Percentiles rank a stretch among this genome's conserved stretches.
Conservation (phyloP, 2,797 vertebrate species). For the Tapera naevia region DNA sequence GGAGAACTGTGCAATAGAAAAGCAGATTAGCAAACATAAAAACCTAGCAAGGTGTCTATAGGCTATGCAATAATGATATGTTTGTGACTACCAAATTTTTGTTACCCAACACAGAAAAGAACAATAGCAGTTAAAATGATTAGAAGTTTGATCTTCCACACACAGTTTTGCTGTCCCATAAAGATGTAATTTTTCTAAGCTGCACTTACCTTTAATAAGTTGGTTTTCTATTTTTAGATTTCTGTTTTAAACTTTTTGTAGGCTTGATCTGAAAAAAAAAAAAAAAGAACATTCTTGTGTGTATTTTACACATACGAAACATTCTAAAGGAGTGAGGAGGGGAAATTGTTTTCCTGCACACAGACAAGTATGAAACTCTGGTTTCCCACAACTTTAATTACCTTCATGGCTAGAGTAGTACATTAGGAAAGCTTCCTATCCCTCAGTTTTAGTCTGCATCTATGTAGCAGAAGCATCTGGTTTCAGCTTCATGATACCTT, state of each 20-base stretch:
- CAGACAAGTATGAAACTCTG: background rate
- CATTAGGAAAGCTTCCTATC: background rate
- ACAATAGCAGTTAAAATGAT: background rate
- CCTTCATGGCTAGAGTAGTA: background rate
- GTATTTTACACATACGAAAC: background rate
- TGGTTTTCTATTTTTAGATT: background rate
- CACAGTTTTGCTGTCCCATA: background rate
- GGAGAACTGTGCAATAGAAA: background rate
- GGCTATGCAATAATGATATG: background rate
- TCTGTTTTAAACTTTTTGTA: background rate
- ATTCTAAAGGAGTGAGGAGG: accelerated
- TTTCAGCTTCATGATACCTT: background rate
- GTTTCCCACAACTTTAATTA: background rate
- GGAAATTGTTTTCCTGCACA: background rate
- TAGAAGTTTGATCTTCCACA: background rate
- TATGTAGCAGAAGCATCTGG: background rate
- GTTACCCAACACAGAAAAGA: background rate
- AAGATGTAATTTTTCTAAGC: background rate
- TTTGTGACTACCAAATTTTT: background rate
- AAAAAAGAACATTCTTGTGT: accelerated
- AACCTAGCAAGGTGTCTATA: background rate
- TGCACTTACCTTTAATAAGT: background rate
- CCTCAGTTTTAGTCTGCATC: background rate
- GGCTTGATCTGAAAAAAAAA: background rate
- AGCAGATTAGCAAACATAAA: background rate